Percentiles rank a stretch among this genome's conserved stretches.
These are phyloP conservation scores for Triplophysa siluroides DNA, from an alignment of 2,113 vertebrate species.

Conservation along the genomic window DNA sequence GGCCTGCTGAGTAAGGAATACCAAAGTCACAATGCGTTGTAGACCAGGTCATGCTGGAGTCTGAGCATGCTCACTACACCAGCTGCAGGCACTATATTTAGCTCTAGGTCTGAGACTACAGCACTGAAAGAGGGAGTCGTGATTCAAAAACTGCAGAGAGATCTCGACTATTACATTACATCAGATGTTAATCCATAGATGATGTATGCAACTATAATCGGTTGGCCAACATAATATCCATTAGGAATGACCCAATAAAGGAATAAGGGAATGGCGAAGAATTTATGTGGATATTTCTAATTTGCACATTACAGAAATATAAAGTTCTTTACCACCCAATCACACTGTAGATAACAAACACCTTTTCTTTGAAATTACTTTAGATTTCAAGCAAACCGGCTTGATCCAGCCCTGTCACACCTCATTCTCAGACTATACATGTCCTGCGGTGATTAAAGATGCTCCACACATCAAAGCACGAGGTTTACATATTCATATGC, in stretches of 20 bases:
- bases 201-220: too few relatives aligned
- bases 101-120: conserved; percentile 46
- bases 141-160: not conserved
- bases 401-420: not conserved
- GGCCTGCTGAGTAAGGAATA: conserved; percentile 30
- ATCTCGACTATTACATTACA: not conserved
- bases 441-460: not conserved
- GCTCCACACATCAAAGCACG: not conserved
- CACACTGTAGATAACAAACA: not conserved
- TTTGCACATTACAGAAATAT: not conserved
- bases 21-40: conserved; percentile 22
- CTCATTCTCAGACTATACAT: not conserved
- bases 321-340: not conserved
- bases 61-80: conserved; percentile 57
- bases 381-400: not conserved
- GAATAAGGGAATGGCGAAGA: not conserved
- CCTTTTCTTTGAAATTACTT: not conserved
- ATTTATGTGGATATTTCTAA: not conserved
- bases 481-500: too few relatives aligned
- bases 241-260: not conserved
- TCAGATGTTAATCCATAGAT: too few relatives aligned
- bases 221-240: not conserved
- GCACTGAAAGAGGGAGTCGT: conserved; percentile 6
- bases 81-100: conserved; percentile 72
- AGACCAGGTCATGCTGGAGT: conserved; percentile 44